Evolutionary conservation across 2,888 invertebrate genomes (phyloP).

Genomic region (Antheraea yamamai): DNA sequence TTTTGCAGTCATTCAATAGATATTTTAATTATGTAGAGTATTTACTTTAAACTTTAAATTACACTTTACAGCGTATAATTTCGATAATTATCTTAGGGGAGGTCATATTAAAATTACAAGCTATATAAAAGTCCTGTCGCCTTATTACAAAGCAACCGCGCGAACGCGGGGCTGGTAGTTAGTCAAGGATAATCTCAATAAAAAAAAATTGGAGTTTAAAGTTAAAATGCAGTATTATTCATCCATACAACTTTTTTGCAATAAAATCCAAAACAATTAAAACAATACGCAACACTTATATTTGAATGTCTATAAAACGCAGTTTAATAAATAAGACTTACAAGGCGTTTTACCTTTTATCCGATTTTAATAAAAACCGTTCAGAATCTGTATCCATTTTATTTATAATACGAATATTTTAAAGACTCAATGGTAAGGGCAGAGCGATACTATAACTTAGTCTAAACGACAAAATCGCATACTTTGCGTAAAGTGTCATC

Average conservation of each 20-base stretch:
- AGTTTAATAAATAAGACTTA: slow-evolving; percentile 7
- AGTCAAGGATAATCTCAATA: neutral
- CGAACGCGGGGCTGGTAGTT: no score
- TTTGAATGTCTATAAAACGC: neutral
- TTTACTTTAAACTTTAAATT: no score
- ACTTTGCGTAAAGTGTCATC: slow-evolving; percentile 11
- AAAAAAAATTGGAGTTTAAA: neutral
- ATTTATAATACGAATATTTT: slow-evolving; percentile 14
- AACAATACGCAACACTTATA: neutral
- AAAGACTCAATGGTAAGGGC: neutral
- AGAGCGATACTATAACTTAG: neutral
- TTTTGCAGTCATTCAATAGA: no score
- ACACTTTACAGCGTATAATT: no score
- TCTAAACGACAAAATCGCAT: neutral
- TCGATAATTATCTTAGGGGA: no score
- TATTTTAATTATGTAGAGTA: no score
- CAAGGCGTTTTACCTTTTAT: neutral
- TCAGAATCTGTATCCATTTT: neutral
- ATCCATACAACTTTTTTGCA: neutral
- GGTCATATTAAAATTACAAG: no score
- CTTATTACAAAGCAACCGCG: no score
- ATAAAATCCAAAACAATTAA: neutral
- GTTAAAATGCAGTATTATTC: neutral
- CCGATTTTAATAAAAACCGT: slow-evolving; percentile 5
- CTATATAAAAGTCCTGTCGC: no score